Percentiles rank a stretch among this genome's conserved stretches.
Evolutionary conservation across 2,888 invertebrate species (phyloP).

Genomic region (Glyphotaelius pellucidus): DNA sequence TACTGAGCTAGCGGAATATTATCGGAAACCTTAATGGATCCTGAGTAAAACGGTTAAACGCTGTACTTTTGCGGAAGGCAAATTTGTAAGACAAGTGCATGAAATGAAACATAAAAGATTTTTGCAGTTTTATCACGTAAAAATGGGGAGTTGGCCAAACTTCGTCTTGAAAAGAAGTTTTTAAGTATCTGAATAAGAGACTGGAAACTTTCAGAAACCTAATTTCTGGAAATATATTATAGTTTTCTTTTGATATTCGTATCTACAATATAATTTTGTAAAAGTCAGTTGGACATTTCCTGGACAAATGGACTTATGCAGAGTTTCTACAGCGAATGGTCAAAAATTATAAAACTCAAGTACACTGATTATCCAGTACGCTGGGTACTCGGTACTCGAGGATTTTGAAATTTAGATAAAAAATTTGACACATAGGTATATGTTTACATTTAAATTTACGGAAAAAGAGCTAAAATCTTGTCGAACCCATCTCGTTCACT

Average conservation of each 20-base stretch:
- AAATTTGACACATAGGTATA: no score
- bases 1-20: background rate
- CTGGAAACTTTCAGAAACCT: background rate
- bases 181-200: conserved; percentile 2
- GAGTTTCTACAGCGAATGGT: background rate
- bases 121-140: background rate
- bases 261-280: background rate
- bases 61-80: background rate
- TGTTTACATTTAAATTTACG: no score
- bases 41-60: background rate
- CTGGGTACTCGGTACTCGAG: no score
- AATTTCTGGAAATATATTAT: background rate
- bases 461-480: no score
- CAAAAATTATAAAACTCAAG: no score
- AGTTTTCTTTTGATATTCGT: background rate
- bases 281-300: background rate
- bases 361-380: no score
- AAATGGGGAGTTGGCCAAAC: background rate
- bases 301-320: background rate
- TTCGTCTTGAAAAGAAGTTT: background rate
- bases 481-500: no score
- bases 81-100: background rate
- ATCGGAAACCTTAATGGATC: background rate
- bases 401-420: no score
- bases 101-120: background rate